phyloP scores from a whole-genome alignment of 2,797 vertebrate genomes.

The Macropodus opercularis region DNA sequence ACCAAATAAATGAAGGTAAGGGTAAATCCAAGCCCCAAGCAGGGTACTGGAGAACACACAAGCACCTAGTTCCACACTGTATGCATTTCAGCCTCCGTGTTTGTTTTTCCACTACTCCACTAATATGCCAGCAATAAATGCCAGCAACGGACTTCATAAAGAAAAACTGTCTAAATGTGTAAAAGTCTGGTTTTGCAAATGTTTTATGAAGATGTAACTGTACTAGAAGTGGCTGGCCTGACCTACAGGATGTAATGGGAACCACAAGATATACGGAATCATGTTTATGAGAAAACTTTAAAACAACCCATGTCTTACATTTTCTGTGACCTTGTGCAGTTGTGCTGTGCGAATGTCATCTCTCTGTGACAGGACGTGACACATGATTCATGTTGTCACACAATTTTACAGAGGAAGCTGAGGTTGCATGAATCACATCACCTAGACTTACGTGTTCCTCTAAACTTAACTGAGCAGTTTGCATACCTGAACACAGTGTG shows the following conservation, averaged over 20 bases:
- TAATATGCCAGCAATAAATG: not conserved
- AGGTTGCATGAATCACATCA: too few species aligned
- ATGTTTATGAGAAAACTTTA: constrained; percentile 1
- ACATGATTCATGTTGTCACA: not conserved
- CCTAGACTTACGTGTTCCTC: not conserved
- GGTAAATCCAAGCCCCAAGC: too few species aligned
- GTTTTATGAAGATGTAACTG: not conserved
- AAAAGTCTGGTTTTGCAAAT: not conserved
- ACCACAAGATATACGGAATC: constrained; percentile 3
- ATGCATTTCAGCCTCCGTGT: too few species aligned
- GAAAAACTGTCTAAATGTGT: too few species aligned
- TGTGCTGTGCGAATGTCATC: not conserved
- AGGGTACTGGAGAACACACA: too few species aligned
- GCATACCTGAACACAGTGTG: not conserved
- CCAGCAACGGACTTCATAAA: not conserved
- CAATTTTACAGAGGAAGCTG: too few species aligned
- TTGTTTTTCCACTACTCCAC: not conserved
- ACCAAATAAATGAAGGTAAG: too few species aligned
- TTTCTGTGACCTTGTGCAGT: constrained; percentile 4
- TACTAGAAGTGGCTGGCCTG: not conserved
- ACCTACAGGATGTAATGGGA: not conserved
- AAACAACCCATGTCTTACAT: not conserved
- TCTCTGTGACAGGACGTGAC: not conserved
- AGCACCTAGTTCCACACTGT: too few species aligned
- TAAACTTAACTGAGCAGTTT: not conserved